Percentiles rank a stretch among this genome's conserved stretches.
Evolutionary conservation across 1,140 invertebrate genomes (phyloP).

Genomic region (Drosophila jambulina): DNA sequence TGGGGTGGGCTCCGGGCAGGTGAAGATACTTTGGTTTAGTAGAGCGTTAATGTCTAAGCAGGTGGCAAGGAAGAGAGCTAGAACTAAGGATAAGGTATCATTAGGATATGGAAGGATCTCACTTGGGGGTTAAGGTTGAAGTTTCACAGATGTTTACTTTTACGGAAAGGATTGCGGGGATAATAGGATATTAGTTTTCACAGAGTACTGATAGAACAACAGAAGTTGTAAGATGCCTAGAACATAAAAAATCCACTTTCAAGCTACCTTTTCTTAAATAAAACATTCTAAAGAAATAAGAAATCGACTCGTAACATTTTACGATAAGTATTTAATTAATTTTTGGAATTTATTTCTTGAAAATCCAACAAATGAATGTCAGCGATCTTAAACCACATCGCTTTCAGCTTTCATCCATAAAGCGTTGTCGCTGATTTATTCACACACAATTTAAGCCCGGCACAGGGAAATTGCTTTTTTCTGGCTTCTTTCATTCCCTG

Average conservation of each 20-base stretch:
- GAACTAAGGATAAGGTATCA: slow-evolving; percentile 9
- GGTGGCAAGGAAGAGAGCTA: slow-evolving; percentile 26
- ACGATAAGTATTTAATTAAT: background rate
- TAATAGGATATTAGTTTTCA: too few species aligned
- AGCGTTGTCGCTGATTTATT: slow-evolving; percentile 14
- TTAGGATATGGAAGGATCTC: background rate
- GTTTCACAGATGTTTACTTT: background rate
- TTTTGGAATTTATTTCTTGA: background rate
- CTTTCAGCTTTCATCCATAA: slow-evolving; percentile 1
- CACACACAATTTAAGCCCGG: slow-evolving; percentile 11
- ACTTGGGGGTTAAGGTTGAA: too few species aligned
- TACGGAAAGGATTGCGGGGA: too few species aligned
- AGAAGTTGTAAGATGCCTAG: too few species aligned
- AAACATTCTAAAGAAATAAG: background rate
- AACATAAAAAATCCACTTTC: background rate
- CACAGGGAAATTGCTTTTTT: slow-evolving; percentile 23
- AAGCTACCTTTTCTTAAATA: background rate
- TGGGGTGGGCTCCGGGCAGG: slow-evolving; percentile 10
- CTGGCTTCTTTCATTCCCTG: slow-evolving; percentile 19
- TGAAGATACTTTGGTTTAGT: slow-evolving; percentile 14
- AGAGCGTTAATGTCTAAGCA: slow-evolving; percentile 42
- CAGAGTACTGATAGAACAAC: too few species aligned
- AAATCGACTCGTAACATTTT: background rate
- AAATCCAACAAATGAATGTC: slow-evolving; percentile 4
- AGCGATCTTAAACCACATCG: slow-evolving; percentile 6